Conservation (phyloP, 1,140 invertebrate species). For the Drosophila orena region DNA sequence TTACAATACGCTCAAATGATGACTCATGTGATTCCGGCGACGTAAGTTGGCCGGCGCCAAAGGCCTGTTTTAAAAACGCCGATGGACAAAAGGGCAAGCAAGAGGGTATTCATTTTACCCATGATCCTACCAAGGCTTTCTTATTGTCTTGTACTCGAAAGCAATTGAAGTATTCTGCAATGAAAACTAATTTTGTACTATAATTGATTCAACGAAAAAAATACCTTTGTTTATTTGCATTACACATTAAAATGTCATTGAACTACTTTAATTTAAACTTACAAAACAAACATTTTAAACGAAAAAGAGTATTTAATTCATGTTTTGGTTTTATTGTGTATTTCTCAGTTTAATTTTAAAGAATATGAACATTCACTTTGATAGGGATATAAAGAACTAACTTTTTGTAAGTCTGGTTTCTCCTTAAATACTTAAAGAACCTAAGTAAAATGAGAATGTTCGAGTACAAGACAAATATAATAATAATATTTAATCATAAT, state of each 20-base stretch:
- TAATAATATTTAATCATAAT: background rate
- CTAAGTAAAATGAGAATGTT: background rate
- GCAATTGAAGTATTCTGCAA: conserved; percentile 3
- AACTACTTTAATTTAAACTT: too few species aligned
- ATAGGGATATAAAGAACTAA: background rate
- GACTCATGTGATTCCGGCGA: conserved; percentile 84
- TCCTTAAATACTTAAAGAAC: background rate
- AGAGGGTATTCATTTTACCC: conserved; percentile 22
- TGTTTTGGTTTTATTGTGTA: background rate
- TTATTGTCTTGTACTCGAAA: conserved; percentile 20
- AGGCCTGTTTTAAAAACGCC: conserved; percentile 61
- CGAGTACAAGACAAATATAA: background rate
- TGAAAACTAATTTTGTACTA: background rate
- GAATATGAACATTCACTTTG: background rate
- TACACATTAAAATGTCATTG: too few species aligned
- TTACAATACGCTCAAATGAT: conserved; percentile 85
- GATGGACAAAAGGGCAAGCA: conserved; percentile 15
- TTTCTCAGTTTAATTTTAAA: background rate
- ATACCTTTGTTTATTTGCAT: background rate
- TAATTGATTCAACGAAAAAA: background rate
- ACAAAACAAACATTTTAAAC: background rate
- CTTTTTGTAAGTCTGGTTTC: too few species aligned
- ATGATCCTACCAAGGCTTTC: conserved; percentile 14
- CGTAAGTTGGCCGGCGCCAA: conserved; percentile 74
- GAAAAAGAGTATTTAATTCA: background rate